These are phyloP conservation scores for Python bivittatus DNA, from an alignment of 2,113 vertebrate species.

Conservation along the genomic window DNA sequence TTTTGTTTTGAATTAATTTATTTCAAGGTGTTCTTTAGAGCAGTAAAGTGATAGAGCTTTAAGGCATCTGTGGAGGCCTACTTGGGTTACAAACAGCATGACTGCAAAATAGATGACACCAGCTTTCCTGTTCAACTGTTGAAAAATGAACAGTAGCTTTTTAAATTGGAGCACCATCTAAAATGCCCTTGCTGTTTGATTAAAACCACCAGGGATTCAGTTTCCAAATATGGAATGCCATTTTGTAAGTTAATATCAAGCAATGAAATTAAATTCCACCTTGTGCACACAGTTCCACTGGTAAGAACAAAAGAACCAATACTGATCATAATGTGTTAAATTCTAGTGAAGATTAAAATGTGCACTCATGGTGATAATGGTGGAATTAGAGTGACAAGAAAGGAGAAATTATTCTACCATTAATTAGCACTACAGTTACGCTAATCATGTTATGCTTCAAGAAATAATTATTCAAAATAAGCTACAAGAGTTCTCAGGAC, in stretches of 20 bases:
- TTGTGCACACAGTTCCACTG: background rate
- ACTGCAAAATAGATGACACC: too few species aligned
- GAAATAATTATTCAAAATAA: too few species aligned
- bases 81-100: too few species aligned
- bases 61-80: too few species aligned
- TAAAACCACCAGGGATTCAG: background rate
- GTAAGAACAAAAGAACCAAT: background rate
- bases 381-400: background rate
- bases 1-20: too few species aligned
- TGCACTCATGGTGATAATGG: background rate
- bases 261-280: background rate
- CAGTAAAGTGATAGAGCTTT: too few species aligned
- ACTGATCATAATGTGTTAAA: background rate
- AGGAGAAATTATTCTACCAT: background rate
- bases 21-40: too few species aligned
- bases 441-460: too few species aligned
- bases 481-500: too few species aligned
- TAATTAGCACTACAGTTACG: too few species aligned
- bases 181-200: background rate
- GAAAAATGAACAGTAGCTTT: background rate
- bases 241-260: background rate
- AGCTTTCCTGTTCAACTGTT: background rate
- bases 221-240: background rate
- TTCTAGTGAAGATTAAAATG: background rate
- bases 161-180: background rate